These are phyloP conservation scores for Halichoeres trimaculatus DNA, from an alignment of 2,113 vertebrate species.

Conservation along the genomic window DNA sequence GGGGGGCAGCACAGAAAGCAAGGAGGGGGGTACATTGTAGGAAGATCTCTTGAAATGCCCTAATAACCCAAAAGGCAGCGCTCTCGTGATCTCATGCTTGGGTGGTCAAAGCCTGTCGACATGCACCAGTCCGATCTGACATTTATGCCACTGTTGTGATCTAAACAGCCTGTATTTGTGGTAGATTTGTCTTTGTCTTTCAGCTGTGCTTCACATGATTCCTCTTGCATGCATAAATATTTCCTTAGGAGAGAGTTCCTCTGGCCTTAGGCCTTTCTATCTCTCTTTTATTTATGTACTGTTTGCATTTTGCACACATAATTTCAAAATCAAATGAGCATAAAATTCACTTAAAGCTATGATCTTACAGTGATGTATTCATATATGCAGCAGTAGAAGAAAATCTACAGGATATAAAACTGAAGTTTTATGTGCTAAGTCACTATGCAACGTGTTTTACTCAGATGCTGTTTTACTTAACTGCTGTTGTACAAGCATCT, in stretches of 20 bases:
- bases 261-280: conserved; percentile 30
- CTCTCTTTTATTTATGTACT: conserved; percentile 41
- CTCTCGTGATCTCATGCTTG: conserved; percentile 46
- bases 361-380: neutral
- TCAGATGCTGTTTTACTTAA: neutral
- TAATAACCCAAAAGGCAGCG: conserved; percentile 60
- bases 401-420: neutral
- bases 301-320: conserved; percentile 19
- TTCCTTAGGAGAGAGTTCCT: conserved; percentile 45
- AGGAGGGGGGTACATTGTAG: conserved; percentile 58
- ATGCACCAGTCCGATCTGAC: conserved; percentile 12
- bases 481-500: neutral
- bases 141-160: conserved; percentile 19
- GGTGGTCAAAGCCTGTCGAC: conserved; percentile 46
- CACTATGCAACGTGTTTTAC: too few relatives aligned
- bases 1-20: conserved; percentile 69
- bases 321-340: conserved; percentile 5
- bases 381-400: neutral
- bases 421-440: neutral
- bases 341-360: conserved; percentile 18
- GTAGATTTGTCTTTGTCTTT: conserved; percentile 1
- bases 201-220: conserved; percentile 2
- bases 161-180: neutral
- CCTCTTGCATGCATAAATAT: conserved; percentile 35
- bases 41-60: conserved; percentile 66